Conservation (phyloP, 2,888 invertebrate species). For the Melinaea marsaeus region DNA sequence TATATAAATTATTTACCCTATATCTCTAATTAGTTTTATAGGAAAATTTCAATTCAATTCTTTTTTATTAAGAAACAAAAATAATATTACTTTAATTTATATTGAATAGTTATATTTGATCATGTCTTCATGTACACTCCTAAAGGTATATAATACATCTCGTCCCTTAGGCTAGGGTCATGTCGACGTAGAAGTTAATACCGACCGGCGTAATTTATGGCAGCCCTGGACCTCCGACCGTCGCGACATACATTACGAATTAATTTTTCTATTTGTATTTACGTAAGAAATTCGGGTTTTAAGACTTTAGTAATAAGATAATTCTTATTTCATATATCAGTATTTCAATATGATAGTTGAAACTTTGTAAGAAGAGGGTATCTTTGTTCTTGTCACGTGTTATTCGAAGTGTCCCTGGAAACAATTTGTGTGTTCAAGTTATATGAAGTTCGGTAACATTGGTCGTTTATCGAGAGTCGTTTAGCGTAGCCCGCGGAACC, state of each 20-base stretch:
- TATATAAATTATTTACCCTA: too few species aligned
- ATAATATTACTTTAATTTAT: too few species aligned
- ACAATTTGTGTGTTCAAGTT: slow-evolving; percentile 21
- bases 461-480: slow-evolving; percentile 17
- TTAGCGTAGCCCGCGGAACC: slow-evolving; percentile 27
- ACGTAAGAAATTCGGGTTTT: slow-evolving; percentile 3
- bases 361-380: background rate
- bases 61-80: too few species aligned
- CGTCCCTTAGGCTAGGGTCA: slow-evolving; percentile 31
- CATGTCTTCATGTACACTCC: background rate
- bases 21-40: too few species aligned
- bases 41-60: too few species aligned
- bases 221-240: slow-evolving; percentile 22
- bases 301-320: background rate
- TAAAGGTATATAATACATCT: background rate
- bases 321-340: background rate
- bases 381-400: background rate
- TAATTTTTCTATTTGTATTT: slow-evolving; percentile 18
- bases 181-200: slow-evolving; percentile 36
- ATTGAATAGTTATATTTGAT: background rate
- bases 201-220: slow-evolving; percentile 40
- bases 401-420: slow-evolving; percentile 8
- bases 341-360: background rate
- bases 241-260: slow-evolving; percentile 25
- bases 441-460: slow-evolving; percentile 18